Evolutionary conservation across 2,113 vertebrate genomes (phyloP).

Genomic region (Pachypanchax playfairii): DNA sequence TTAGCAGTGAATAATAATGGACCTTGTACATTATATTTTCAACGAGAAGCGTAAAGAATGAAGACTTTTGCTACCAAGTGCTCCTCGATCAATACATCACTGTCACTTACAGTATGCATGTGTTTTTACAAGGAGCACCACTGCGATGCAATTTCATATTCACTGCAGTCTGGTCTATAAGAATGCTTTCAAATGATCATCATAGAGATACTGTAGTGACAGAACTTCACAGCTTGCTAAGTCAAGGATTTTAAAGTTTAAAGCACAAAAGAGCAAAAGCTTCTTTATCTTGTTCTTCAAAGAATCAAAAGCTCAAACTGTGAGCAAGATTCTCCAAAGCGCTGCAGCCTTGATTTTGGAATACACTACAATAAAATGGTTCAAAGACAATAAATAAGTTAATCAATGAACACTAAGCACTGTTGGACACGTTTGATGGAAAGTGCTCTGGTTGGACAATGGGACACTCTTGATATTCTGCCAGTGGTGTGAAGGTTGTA

Average conservation of each 20-base stretch:
- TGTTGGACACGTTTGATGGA: constrained; percentile 12
- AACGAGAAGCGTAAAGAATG: constrained; percentile 7
- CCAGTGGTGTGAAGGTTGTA: constrained; percentile 2
- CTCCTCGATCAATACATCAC: constrained; percentile 52
- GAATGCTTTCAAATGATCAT: constrained; percentile 27
- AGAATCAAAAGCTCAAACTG: constrained; percentile 11
- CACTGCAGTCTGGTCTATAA: constrained; percentile 7
- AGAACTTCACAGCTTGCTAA: constrained; percentile 41
- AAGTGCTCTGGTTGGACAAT: not conserved
- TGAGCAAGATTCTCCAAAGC: constrained; percentile 2
- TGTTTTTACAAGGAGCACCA: constrained; percentile 26
- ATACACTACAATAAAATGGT: constrained; percentile 15
- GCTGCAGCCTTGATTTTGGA: constrained; percentile 19
- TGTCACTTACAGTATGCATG: constrained; percentile 27
- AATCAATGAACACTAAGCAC: not conserved
- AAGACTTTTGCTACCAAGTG: constrained; percentile 27
- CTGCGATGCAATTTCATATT: constrained; percentile 28
- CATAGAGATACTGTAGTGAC: constrained; percentile 21
- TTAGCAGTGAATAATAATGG: not conserved
- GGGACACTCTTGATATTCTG: not conserved
- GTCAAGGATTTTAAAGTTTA: constrained; percentile 39
- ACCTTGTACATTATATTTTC: constrained; percentile 29
- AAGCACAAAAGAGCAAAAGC: constrained; percentile 36
- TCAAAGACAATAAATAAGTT: constrained; percentile 3
- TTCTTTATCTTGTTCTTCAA: constrained; percentile 8